phyloP scores from a whole-genome alignment of 1,140 invertebrate genomes.

The Polyergus mexicanus region DNA sequence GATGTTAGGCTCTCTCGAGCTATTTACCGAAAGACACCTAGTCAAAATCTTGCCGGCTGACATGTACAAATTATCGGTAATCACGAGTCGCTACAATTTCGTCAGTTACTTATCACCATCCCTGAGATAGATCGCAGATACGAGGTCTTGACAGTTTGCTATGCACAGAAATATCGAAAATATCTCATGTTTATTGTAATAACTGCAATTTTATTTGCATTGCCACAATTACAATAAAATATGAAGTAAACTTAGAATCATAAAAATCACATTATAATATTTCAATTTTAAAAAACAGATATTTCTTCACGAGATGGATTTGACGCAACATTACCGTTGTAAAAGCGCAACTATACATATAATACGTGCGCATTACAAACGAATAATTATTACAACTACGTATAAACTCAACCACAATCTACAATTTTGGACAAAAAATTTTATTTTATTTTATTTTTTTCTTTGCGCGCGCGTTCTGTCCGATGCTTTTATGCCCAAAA shows the following conservation, averaged over 20 bases:
- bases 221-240: neutral
- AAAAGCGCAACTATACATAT: neutral
- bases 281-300: neutral
- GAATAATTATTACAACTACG: slow-evolving; percentile 27
- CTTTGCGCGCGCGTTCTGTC: neutral
- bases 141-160: neutral
- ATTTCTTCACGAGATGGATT: neutral
- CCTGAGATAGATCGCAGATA: neutral
- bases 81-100: slow-evolving; percentile 69
- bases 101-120: slow-evolving; percentile 50
- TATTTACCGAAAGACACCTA: slow-evolving; percentile 63
- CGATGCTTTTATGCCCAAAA: slow-evolving; percentile 25
- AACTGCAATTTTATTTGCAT: neutral
- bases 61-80: slow-evolving; percentile 67
- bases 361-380: neutral
- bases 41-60: slow-evolving; percentile 65
- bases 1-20: slow-evolving; percentile 34
- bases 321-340: neutral
- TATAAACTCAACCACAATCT: neutral
- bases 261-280: neutral
- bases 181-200: neutral
- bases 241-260: neutral
- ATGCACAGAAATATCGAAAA: neutral
- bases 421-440: neutral
- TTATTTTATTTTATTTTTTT: neutral